Conservation (phyloP, 2,113 vertebrate genomes). For the Dipodomys merriami region DNA sequence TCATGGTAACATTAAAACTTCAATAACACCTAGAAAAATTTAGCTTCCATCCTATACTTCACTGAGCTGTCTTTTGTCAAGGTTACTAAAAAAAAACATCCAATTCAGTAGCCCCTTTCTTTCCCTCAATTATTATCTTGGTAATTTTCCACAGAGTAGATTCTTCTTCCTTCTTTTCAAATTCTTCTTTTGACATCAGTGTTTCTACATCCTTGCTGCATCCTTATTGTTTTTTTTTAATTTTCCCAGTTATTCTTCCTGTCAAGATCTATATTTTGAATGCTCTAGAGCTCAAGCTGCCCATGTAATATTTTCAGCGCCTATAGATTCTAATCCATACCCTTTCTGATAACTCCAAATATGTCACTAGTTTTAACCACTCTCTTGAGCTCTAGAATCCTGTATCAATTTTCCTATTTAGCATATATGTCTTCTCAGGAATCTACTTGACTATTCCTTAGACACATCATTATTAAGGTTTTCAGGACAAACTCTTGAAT, state of each 20-base stretch:
- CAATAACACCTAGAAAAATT: background rate
- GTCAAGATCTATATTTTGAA: background rate
- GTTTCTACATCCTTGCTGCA: fast-evolving
- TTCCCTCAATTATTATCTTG: background rate
- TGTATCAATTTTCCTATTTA: background rate
- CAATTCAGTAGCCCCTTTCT: background rate
- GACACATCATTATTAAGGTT: background rate
- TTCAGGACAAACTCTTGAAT: background rate
- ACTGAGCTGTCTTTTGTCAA: background rate
- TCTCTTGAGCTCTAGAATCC: background rate
- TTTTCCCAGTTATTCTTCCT: background rate
- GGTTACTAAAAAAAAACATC: background rate
- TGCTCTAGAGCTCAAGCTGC: background rate
- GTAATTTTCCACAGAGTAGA: background rate
- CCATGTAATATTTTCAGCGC: background rate
- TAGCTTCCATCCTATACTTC: background rate
- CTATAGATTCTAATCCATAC: background rate
- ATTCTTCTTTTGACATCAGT: background rate
- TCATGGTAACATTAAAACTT: background rate
- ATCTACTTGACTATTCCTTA: background rate
- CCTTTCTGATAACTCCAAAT: background rate
- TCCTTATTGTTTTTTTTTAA: background rate
- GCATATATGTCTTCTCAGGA: background rate
- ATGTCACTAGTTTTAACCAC: background rate
- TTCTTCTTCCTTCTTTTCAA: background rate